Evolutionary conservation across 2,888 invertebrate genomes (phyloP).

Genomic region (Tenthredo amoena): DNA sequence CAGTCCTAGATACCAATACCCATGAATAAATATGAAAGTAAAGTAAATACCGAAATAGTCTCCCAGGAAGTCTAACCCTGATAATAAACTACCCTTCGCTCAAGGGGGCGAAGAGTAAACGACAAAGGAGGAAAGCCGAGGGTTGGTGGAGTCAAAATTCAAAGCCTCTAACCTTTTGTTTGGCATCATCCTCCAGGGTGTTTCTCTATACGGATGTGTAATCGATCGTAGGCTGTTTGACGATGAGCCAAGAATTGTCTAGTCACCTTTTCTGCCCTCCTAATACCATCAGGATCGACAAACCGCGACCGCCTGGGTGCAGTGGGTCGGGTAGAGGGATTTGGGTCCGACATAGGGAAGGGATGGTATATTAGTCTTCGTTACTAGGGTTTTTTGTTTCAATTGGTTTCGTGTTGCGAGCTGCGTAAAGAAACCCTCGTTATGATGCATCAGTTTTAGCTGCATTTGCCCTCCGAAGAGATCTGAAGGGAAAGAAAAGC

Average conservation of each 20-base stretch:
- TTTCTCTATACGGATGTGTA: constrained; percentile 27
- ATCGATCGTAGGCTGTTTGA: constrained; percentile 44
- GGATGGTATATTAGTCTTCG: background rate
- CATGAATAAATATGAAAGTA: background rate
- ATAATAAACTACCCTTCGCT: constrained; percentile 2
- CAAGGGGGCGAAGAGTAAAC: background rate
- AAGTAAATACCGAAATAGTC: background rate
- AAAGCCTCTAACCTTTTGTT: background rate
- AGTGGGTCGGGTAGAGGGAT: background rate
- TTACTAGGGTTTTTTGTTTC: constrained; percentile 35
- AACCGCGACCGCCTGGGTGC: constrained; percentile 5
- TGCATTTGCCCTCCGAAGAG: background rate
- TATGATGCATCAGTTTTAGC: constrained; percentile 22
- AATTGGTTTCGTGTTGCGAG: constrained; percentile 45
- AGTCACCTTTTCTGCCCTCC: constrained; percentile 43
- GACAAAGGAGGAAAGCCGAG: background rate
- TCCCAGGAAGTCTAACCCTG: background rate
- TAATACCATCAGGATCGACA: constrained; percentile 11
- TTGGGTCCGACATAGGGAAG: constrained; percentile 4
- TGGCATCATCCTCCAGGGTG: background rate
- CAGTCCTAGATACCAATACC: background rate
- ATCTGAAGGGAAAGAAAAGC: background rate
- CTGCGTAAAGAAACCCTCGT: constrained; percentile 38
- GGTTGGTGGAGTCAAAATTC: background rate
- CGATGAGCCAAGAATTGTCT: constrained; percentile 31